A percentile compares a stretch with the other conserved stretches of the same genome.
Conservation (phyloP, 2,797 vertebrate species). For the Enteromius treurensis region DNA sequence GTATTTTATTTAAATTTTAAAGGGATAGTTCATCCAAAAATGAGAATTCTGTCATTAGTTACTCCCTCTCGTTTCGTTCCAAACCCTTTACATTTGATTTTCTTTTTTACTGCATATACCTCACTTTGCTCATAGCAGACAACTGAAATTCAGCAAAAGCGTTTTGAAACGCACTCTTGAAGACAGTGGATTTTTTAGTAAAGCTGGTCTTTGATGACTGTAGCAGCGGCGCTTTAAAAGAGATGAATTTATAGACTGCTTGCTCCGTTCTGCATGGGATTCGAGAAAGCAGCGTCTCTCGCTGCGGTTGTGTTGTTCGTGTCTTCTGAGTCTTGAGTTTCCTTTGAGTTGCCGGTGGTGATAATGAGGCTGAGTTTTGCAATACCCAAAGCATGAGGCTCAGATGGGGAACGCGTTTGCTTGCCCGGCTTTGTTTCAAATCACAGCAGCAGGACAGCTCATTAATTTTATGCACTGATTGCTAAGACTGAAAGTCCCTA, state of each 20-base stretch:
- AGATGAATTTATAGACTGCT: conserved; percentile 9
- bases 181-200: conserved; percentile 5
- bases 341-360: conserved; percentile 10
- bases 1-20: not conserved
- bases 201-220: not conserved
- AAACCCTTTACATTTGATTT: not conserved
- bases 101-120: too few relatives aligned
- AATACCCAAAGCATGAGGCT: conserved; percentile 43
- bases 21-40: too few relatives aligned
- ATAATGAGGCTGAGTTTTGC: conserved; percentile 50
- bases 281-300: conserved; percentile 1
- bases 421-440: conserved; percentile 54
- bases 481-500: conserved; percentile 38
- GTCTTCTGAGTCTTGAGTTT: conserved; percentile 18
- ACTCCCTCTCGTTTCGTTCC: too few relatives aligned
- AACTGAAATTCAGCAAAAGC: not conserved
- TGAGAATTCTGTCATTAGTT: too few relatives aligned
- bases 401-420: conserved; percentile 28
- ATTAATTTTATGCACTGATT: conserved; percentile 59
- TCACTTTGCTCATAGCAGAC: not conserved
- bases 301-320: not conserved
- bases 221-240: not conserved
- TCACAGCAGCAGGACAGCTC: conserved; percentile 45
- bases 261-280: not conserved
- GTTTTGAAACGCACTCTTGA: not conserved